phyloP scores from a whole-genome alignment of 2,888 invertebrate species.

The Pherbina coryleti region DNA sequence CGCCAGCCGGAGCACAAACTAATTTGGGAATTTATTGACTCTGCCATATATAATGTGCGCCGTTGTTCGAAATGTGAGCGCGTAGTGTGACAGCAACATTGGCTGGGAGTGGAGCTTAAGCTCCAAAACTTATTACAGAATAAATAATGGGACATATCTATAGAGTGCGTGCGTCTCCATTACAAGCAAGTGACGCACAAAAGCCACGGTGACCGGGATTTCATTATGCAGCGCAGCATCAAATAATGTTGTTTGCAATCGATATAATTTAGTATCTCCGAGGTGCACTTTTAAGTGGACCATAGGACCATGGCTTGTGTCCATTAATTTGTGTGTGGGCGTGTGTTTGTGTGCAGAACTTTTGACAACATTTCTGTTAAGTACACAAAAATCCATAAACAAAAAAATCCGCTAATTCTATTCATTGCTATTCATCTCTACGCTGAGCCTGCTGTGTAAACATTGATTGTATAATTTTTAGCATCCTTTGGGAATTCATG shows the following conservation, averaged over 20 bases:
- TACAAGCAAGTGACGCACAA: no score
- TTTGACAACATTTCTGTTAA: neutral
- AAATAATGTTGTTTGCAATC: no score
- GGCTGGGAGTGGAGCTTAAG: neutral
- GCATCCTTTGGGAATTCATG: no score
- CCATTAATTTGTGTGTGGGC: neutral
- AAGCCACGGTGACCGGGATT: no score
- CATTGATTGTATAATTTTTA: no score
- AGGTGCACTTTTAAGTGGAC: no score
- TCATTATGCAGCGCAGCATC: no score
- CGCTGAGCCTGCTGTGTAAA: neutral
- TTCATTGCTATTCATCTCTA: neutral
- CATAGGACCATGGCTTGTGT: no score
- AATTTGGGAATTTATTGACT: constrained; percentile 40
- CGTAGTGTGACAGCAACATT: neutral
- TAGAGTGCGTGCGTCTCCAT: no score
- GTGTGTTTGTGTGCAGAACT: neutral
- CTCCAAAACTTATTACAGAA: neutral
- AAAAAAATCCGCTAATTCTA: neutral
- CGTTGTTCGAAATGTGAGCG: neutral
- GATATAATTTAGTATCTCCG: no score
- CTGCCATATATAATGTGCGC: constrained; percentile 28
- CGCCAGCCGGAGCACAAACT: constrained; percentile 18
- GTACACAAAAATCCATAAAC: neutral
- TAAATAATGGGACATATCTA: neutral